Base-by-base conservation (phyloP, 2,797 vertebrate species). In the Ctenopoma multispine region DNA sequence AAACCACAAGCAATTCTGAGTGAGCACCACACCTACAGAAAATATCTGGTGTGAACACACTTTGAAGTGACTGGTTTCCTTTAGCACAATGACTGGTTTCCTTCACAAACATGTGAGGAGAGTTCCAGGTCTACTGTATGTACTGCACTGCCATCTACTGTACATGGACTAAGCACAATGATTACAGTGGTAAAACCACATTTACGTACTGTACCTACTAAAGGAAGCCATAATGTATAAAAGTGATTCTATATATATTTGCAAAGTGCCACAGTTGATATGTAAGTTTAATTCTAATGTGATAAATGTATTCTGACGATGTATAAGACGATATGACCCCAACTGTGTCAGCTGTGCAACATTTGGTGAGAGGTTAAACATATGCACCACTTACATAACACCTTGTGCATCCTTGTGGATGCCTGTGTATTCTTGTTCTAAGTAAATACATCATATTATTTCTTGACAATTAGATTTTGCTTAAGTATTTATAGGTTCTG, bases 301-400 rank as follows among this genome's bases (percentile, higher is more conserved):
- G 49, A 43, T 54, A 65, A 79, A 43, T 77, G 31, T 17, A 69
- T 72, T 57, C n/a, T n/a, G n/a, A n/a, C n/a, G n/a, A n/a, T n/a
- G n/a, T n/a, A n/a, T n/a, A n/a, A n/a, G n/a, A n/a, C n/a, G n/a
- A n/a, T n/a, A n/a, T n/a, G n/a, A n/a, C n/a, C n/a, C n/a, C n/a
- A n/a, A n/a, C n/a, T n/a, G n/a, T n/a, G n/a, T n/a, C n/a, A n/a
- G n/a, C n/a, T n/a, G n/a, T 38, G 36, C 9, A 61, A 66, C 47
- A 63, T 58, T 38, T 65, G 40, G 48, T 47, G 18, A 21, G 18
- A 36, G 31, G 31, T 7, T 34, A 5, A 34, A 65, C 24, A 49
- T 20, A 36, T 15, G 51, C 29, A 48, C 3, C 2, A 40, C 5
- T 3, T 29, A 34, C 2, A 24, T 1, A 44, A 7, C n/a, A 27